These are phyloP conservation scores for Paramormyrops kingsleyae DNA, from an alignment of 2,113 vertebrate species.

Conservation along the genomic window DNA sequence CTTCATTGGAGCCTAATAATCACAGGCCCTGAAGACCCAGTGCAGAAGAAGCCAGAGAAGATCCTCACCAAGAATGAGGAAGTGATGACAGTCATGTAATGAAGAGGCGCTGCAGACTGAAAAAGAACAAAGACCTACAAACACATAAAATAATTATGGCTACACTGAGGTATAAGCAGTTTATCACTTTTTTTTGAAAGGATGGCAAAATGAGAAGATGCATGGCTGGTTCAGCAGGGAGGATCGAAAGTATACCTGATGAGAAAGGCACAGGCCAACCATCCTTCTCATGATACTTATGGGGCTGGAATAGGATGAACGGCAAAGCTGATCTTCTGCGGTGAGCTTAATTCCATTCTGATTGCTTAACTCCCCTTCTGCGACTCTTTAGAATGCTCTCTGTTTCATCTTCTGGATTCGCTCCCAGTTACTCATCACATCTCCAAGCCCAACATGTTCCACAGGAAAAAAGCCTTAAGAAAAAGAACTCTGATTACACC, in stretches of 20 bases:
- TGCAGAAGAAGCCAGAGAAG: neutral
- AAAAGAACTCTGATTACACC: slow-evolving; percentile 15
- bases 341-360: neutral
- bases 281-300: neutral
- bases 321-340: neutral
- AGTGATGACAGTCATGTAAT: neutral
- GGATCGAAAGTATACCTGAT: neutral
- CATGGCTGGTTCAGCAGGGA: neutral
- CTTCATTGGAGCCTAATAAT: neutral
- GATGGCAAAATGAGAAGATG: neutral
- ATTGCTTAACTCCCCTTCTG: neutral
- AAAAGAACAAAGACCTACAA: neutral
- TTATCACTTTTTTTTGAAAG: neutral
- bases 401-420: slow-evolving; percentile 3
- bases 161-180: neutral
- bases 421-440: neutral
- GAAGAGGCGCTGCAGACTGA: neutral
- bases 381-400: neutral
- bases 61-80: neutral
- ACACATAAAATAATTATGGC: neutral
- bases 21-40: neutral
- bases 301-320: neutral
- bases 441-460: neutral
- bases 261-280: neutral
- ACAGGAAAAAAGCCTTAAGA: neutral